Base-by-base conservation (phyloP, 2,888 invertebrate species). In the Tetropium fuscum region DNA sequence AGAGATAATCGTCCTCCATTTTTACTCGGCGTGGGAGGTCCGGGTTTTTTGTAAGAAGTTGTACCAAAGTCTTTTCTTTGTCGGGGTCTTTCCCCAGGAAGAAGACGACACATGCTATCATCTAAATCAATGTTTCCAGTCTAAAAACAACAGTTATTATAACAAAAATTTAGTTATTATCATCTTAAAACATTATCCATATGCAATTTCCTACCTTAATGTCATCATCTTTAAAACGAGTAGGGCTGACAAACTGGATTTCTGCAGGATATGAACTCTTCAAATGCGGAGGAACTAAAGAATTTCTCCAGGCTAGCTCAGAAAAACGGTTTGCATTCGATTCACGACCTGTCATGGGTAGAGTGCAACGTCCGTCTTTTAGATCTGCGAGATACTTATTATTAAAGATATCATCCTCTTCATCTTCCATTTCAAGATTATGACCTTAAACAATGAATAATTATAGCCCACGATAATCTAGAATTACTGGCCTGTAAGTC, bases 21-120 rank as follows among this genome's bases (percentile, higher is more conserved):
- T 82, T 93, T 94, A 81, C 92, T 92, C 0, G 94, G 94, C 1
- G 94, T 94, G 16, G 94, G 94, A 40, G 93, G 94, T 0, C 94
- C 94, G 0, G 94, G 94, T 74, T 88, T 90, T 83, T 92, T 93
- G 78, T 94, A 94, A 0, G 91, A 89, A 0, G 90, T 92, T 78
- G 90, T 87, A 61, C 87, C 87, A 55, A 87, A 83, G 80, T 89
- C 84, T 78, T 87, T 85, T 25, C 71, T 66, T 20, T 72, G 73
- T 0, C 74, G 63, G 71, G 84, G 82, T 53, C 83, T 83, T 13
- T 82, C 70, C 65, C 81, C 65, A 47, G 81, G 77, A 1, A 86
- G 72, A 27, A 86, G 73, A 47, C 82, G 75, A 54, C 74, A 78
- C 65, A 78, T 70, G 62, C 82, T 82, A 61, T 82, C 81, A 51